Conservation (phyloP, 1,140 invertebrate genomes). For the Scaptomyza montana region DNA sequence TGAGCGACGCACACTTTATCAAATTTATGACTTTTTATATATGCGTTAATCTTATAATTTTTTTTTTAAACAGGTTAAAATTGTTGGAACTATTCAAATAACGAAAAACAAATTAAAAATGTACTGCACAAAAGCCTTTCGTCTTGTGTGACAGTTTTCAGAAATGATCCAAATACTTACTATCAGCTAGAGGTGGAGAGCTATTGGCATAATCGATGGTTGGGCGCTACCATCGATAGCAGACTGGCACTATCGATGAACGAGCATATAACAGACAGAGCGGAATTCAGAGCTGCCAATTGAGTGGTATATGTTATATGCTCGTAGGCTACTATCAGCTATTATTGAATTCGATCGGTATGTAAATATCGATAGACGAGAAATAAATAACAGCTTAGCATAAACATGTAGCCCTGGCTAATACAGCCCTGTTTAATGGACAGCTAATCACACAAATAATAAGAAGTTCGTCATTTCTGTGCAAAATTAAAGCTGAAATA, state of each 20-base stretch:
- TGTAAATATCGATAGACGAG: neutral
- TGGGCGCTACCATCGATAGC: too few relatives aligned
- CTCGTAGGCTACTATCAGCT: too few relatives aligned
- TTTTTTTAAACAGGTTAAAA: neutral
- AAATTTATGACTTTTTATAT: neutral
- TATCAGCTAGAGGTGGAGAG: too few relatives aligned
- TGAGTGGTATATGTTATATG: too few relatives aligned
- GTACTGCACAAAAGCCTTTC: neutral
- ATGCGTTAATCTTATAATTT: neutral
- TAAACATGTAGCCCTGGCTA: slow-evolving; percentile 9
- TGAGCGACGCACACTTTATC: neutral
- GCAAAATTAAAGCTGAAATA: slow-evolving; percentile 17
- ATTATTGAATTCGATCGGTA: neutral
- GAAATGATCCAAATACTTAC: neutral
- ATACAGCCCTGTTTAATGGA: slow-evolving; percentile 28
- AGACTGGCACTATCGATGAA: too few relatives aligned
- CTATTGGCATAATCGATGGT: too few relatives aligned
- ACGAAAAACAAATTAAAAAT: neutral
- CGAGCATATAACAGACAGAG: too few relatives aligned
- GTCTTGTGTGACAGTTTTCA: neutral
- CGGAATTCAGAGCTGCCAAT: too few relatives aligned
- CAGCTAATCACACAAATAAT: slow-evolving; percentile 25
- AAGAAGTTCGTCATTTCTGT: slow-evolving; percentile 29
- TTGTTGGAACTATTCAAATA: neutral
- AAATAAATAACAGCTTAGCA: neutral